phyloP scores from a whole-genome alignment of 2,113 vertebrate species.

The Nanorana parkeri region DNA sequence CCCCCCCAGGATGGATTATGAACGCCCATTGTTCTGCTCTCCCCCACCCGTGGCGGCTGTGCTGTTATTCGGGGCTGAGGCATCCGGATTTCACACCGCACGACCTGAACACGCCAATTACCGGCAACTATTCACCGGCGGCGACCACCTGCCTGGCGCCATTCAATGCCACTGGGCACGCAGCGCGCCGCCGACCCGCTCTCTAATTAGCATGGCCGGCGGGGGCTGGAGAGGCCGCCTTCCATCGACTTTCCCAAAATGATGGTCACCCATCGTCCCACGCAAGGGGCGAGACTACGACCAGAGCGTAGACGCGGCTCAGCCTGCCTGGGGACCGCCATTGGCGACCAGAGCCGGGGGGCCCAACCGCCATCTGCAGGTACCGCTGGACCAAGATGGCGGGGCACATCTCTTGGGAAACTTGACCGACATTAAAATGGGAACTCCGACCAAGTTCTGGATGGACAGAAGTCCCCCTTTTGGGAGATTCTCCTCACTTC shows the following conservation, averaged over 20 bases:
- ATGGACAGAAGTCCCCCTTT: too few species aligned
- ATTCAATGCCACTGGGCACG: not conserved
- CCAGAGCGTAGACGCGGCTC: too few species aligned
- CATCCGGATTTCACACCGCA: conserved; percentile 4
- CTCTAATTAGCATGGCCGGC: conserved; percentile 31
- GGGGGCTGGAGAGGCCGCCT: not conserved
- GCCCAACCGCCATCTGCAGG: too few species aligned
- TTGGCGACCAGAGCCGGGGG: too few species aligned
- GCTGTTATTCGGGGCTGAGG: not conserved
- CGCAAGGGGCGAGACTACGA: too few species aligned
- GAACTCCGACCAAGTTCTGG: too few species aligned
- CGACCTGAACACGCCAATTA: conserved; percentile 27
- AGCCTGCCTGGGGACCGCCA: too few species aligned
- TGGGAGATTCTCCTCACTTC: too few species aligned
- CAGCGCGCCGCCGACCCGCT: not conserved
- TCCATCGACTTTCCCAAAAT: conserved; percentile 1
- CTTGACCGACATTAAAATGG: too few species aligned
- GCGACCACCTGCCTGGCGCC: not conserved
- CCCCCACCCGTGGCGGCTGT: not conserved
- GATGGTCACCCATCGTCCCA: not conserved
- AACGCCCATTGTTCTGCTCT: not conserved
- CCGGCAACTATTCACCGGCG: not conserved
- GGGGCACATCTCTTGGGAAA: too few species aligned
- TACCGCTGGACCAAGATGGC: too few species aligned
- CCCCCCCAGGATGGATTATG: conserved; percentile 4